Conservation (phyloP, 2,797 vertebrate genomes). For the Rhynchotus rufescens region DNA sequence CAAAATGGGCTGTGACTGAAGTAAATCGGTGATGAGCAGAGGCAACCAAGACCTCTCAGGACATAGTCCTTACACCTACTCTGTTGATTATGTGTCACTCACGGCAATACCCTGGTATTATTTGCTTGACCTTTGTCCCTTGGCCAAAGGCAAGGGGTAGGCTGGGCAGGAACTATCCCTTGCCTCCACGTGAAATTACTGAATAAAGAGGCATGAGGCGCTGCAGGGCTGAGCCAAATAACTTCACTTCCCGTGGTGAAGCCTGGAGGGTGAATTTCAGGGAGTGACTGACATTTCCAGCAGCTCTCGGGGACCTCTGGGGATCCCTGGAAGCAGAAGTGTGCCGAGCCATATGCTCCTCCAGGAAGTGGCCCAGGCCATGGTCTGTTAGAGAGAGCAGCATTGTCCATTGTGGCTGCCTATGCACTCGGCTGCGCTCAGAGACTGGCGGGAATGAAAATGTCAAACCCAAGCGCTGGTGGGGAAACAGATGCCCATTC, state of each 20-base stretch:
- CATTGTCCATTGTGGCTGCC: slow-evolving; percentile 62
- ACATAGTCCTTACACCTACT: not conserved
- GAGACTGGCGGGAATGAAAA: not conserved
- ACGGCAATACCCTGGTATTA: not conserved
- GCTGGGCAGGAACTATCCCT: not conserved
- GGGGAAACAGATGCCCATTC: slow-evolving; percentile 32
- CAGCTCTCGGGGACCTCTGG: slow-evolving; percentile 31
- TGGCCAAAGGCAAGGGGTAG: not conserved
- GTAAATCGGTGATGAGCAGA: not conserved
- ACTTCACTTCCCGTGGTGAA: slow-evolving; percentile 54
- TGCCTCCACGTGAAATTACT: not conserved
- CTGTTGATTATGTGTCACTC: slow-evolving; percentile 24
- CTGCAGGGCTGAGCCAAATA: slow-evolving; percentile 16
- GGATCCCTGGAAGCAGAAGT: slow-evolving; percentile 30
- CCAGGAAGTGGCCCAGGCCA: slow-evolving; percentile 35
- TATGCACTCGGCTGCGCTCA: not conserved
- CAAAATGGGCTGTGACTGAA: not conserved
- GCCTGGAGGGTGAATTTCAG: slow-evolving; percentile 48
- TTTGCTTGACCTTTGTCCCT: slow-evolving; percentile 51
- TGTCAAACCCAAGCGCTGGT: not conserved
- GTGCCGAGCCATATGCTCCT: slow-evolving; percentile 8
- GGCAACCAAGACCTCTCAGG: not conserved
- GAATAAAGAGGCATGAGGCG: slow-evolving; percentile 18
- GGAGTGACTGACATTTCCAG: slow-evolving; percentile 62
- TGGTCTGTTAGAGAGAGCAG: slow-evolving; percentile 40